phyloP scores from a whole-genome alignment of 92 coral and sea anemone genomes.

The Phenganax stokvisi region DNA sequence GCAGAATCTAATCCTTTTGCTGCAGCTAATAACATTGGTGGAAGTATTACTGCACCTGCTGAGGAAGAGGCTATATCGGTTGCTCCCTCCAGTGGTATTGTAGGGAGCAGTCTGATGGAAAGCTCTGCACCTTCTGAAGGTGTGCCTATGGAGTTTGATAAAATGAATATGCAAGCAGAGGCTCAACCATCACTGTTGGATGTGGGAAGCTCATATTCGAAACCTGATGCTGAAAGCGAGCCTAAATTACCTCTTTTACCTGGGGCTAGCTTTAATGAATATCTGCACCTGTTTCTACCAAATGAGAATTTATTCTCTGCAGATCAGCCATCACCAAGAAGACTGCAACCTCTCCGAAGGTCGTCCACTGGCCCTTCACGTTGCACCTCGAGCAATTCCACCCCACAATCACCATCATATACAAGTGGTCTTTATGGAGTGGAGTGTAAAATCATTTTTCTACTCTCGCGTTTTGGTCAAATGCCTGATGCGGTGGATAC shows the following conservation, averaged over 20 bases:
- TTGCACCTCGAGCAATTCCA: not conserved
- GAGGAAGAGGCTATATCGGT: not conserved
- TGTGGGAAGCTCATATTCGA: not conserved
- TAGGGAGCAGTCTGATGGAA: not conserved
- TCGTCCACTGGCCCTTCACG: not conserved
- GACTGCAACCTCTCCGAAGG: not conserved
- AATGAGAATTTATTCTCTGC: conserved; percentile 34
- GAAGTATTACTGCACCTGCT: not conserved
- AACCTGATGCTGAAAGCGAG: not conserved
- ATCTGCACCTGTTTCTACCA: conserved; percentile 7
- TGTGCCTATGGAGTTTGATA: not conserved
- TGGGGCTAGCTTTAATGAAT: not conserved
- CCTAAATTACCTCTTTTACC: conserved; percentile 13
- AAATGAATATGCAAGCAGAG: not conserved
- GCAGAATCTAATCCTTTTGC: not conserved
- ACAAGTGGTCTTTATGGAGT: conserved; percentile 46
- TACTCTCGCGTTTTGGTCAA: conserved; percentile 75
- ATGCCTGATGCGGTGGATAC: conserved; percentile 65
- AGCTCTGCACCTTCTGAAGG: not conserved
- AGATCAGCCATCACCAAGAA: conserved; percentile 32
- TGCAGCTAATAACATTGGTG: not conserved
- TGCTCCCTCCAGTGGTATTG: not conserved
- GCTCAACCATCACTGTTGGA: not conserved
- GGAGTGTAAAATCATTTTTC: conserved; percentile 60
- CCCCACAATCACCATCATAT: not conserved